phyloP scores from a whole-genome alignment of 2,113 vertebrate species.

The Forbesichthys papilliferus region DNA sequence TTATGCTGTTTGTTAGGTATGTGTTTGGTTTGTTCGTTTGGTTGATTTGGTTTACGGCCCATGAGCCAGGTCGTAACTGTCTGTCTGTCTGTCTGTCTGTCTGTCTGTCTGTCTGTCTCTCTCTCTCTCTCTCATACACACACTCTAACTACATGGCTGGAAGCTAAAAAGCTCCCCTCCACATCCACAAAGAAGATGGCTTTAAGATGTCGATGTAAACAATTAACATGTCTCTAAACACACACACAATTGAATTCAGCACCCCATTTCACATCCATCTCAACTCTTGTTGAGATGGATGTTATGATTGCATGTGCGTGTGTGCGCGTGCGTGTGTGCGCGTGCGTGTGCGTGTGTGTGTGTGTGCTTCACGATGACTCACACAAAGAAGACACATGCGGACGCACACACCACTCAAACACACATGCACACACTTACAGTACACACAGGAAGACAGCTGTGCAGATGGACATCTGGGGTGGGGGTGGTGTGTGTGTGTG shows the following conservation, averaged over 20 bases:
- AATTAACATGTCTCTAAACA: slow-evolving; percentile 54
- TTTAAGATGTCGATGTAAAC: slow-evolving; percentile 73
- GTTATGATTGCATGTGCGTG: slow-evolving; percentile 14
- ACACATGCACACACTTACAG: neutral
- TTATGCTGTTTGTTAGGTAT: too few species aligned
- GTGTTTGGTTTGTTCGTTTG: too few species aligned
- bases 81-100: too few species aligned
- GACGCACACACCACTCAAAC: slow-evolving; percentile 11
- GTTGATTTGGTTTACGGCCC: too few species aligned
- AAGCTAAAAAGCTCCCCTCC: slow-evolving; percentile 47
- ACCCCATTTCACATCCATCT: neutral
- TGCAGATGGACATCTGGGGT: slow-evolving; percentile 62
- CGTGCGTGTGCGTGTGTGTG: too few species aligned
- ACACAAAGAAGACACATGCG: slow-evolving; percentile 20
- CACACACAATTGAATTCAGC: neutral
- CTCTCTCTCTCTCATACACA: neutral
- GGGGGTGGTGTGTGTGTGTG: slow-evolving; percentile 35
- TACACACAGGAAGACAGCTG: slow-evolving; percentile 69
- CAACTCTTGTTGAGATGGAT: neutral
- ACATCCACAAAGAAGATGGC: slow-evolving; percentile 59
- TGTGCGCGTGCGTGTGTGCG: slow-evolving; percentile 5
- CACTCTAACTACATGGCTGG: slow-evolving; percentile 43
- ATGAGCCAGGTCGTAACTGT: too few species aligned
- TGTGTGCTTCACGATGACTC: neutral
- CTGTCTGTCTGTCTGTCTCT: too few species aligned